These are phyloP conservation scores for Protosalanx chinensis DNA, from an alignment of 2,797 vertebrate genomes.

Conservation along the genomic window DNA sequence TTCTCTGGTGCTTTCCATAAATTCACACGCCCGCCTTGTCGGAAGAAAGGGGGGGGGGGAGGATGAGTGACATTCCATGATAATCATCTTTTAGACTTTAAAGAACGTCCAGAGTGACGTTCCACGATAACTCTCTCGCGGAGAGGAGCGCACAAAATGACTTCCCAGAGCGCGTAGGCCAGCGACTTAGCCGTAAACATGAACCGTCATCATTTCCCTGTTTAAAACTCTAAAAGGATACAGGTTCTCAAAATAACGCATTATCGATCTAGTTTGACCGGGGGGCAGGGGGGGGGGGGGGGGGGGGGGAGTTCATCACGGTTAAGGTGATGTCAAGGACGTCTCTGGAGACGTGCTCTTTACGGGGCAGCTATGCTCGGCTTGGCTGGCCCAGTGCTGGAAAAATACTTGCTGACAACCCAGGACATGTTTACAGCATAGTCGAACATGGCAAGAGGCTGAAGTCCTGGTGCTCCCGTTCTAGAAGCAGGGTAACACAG, in stretches of 20 bases:
- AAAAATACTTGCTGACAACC: slow-evolving; percentile 74
- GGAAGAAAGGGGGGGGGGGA: slow-evolving; percentile 21
- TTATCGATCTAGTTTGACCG: not conserved
- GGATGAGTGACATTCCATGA: slow-evolving; percentile 25
- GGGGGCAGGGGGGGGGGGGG: no score
- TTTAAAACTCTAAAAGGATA: not conserved
- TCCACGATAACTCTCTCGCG: not conserved
- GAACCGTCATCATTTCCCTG: no score
- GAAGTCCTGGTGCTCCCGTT: slow-evolving; percentile 33
- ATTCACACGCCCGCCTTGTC: slow-evolving; percentile 48
- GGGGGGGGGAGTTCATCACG: slow-evolving; percentile 34
- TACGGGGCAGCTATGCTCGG: slow-evolving; percentile 60
- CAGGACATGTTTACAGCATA: slow-evolving; percentile 67
- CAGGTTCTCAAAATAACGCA: not conserved
- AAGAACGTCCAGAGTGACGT: not conserved
- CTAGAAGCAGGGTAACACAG: slow-evolving; percentile 6
- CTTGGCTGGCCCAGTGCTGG: slow-evolving; percentile 58
- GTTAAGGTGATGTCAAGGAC: slow-evolving; percentile 65
- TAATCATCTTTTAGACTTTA: slow-evolving; percentile 11
- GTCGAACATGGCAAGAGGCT: slow-evolving; percentile 38
- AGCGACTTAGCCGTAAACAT: no score
- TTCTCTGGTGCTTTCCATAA: slow-evolving; percentile 61
- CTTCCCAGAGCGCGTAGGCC: no score
- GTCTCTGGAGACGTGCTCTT: slow-evolving; percentile 63
- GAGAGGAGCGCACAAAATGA: no score